Conservation (phyloP, 2,113 vertebrate species). For the Callospermophilus lateralis region DNA sequence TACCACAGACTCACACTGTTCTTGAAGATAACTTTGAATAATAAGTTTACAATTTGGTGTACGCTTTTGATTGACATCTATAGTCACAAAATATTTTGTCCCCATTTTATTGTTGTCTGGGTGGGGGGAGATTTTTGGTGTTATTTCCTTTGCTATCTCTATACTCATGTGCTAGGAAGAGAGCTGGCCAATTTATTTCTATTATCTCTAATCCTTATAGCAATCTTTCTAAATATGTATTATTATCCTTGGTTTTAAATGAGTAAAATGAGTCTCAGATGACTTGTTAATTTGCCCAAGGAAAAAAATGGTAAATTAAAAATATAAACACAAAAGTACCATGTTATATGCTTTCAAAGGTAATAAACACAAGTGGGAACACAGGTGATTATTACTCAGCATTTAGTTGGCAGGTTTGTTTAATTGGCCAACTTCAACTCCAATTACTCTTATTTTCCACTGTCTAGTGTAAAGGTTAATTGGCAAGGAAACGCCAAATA, state of each 20-base stretch:
- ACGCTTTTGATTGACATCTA: background rate
- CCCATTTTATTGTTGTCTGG: background rate
- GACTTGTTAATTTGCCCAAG: background rate
- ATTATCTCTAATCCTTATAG: background rate
- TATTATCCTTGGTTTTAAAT: constrained; percentile 25
- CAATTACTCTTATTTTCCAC: constrained; percentile 53
- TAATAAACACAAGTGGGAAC: constrained; percentile 34
- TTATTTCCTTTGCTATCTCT: background rate
- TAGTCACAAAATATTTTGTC: background rate
- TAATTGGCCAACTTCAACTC: background rate
- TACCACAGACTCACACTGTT: background rate
- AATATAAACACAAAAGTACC: background rate
- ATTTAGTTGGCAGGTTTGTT: constrained; percentile 58
- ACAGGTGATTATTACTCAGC: background rate
- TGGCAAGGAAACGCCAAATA: constrained; percentile 49
- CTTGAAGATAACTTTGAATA: background rate
- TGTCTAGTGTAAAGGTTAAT: constrained; percentile 57
- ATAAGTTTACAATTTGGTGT: constrained; percentile 25
- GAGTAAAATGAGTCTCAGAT: constrained; percentile 11
- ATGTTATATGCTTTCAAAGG: constrained; percentile 33
- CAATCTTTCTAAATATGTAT: background rate
- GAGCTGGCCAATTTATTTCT: background rate
- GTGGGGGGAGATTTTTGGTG: background rate
- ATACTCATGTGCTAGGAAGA: background rate
- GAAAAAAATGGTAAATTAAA: background rate